Conservation (phyloP, 2,797 vertebrate genomes). For the Chrosomus eos region DNA sequence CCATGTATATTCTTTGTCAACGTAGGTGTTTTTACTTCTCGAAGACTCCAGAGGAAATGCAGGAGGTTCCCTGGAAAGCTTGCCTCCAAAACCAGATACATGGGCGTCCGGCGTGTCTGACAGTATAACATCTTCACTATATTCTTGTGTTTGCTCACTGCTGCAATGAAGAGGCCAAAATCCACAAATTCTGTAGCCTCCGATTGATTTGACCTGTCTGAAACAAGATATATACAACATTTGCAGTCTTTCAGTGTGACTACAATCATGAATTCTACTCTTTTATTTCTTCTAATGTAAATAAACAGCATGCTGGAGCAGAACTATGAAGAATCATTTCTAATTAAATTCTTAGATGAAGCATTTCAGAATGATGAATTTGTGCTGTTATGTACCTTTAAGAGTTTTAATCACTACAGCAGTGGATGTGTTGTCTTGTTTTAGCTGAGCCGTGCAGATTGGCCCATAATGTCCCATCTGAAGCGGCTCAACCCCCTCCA, state of each 20-base stretch:
- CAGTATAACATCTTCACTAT: slow-evolving; percentile 73
- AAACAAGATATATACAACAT: background rate
- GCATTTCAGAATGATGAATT: background rate
- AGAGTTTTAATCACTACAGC: slow-evolving; percentile 71
- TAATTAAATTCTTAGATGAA: background rate
- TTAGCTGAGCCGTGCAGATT: slow-evolving; percentile 70
- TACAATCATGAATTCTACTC: background rate
- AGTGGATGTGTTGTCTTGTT: slow-evolving; percentile 54
- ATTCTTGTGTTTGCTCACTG: slow-evolving; percentile 71
- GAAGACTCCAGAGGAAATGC: slow-evolving; percentile 72
- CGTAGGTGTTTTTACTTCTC: slow-evolving; percentile 60
- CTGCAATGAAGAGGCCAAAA: slow-evolving; percentile 67
- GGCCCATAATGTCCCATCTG: slow-evolving; percentile 69
- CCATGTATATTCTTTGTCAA: background rate
- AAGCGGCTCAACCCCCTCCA: slow-evolving; percentile 68
- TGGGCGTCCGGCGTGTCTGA: slow-evolving; percentile 67
- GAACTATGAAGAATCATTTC: background rate
- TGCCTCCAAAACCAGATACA: slow-evolving; percentile 71
- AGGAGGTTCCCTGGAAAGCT: slow-evolving; percentile 72
- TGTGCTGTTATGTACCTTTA: slow-evolving; percentile 59
- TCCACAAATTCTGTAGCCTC: slow-evolving; percentile 67
- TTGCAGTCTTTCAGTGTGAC: background rate
- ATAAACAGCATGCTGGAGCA: background rate
- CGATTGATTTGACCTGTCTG: slow-evolving; percentile 59
- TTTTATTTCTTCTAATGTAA: background rate